A percentile compares a stretch with the other conserved stretches of the same genome.
phyloP scores from a whole-genome alignment of 2,113 vertebrate genomes.

The Mesoclemmys tuberculata region DNA sequence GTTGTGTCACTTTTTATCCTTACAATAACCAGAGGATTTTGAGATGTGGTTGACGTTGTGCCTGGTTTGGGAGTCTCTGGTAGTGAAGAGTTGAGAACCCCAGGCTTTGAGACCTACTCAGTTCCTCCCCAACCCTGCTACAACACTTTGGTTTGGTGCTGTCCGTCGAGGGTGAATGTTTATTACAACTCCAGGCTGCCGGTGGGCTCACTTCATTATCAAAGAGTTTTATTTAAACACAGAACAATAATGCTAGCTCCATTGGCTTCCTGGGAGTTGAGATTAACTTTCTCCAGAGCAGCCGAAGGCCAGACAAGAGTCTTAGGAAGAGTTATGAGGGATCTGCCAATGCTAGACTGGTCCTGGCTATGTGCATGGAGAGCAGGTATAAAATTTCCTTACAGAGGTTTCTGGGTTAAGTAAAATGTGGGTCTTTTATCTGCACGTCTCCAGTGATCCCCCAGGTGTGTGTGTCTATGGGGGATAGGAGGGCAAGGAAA shows the following conservation, averaged over 20 bases:
- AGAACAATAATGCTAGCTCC: background rate
- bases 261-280: background rate
- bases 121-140: background rate
- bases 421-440: background rate
- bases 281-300: background rate
- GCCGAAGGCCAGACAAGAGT: background rate
- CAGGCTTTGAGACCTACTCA: background rate
- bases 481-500: background rate
- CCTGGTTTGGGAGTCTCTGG: rapidly evolving
- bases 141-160: background rate
- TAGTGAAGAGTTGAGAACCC: background rate
- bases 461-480: background rate
- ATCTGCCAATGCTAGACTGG: background rate
- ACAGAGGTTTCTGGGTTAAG: background rate
- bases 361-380: background rate
- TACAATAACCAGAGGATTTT: background rate
- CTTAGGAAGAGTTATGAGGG: background rate
- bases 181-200: background rate
- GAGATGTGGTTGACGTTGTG: rapidly evolving
- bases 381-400: background rate
- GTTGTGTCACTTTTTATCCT: background rate
- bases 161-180: background rate
- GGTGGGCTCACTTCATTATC: background rate
- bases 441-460: background rate
- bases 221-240: background rate